phyloP scores from a whole-genome alignment of 2,797 vertebrate species.

The Pampus argenteus region DNA sequence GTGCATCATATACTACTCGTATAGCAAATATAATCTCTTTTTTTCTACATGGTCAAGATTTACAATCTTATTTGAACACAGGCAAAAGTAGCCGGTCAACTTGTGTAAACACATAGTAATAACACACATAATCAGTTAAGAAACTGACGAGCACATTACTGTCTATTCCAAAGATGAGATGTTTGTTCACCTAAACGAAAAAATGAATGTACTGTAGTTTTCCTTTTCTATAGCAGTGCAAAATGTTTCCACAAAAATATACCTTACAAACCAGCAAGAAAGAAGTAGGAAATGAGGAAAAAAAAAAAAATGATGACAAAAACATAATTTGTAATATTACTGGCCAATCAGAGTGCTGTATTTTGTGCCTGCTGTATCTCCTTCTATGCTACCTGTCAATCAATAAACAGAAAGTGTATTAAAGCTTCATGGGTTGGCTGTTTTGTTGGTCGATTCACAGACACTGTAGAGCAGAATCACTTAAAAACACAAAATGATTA shows the following conservation, averaged over 20 bases:
- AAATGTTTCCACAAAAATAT: slow-evolving; percentile 54
- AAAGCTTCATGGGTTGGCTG: slow-evolving; percentile 7
- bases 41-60: slow-evolving; percentile 73
- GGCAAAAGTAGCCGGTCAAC: slow-evolving; percentile 17
- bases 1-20: slow-evolving; percentile 52
- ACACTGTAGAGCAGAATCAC: slow-evolving; percentile 1
- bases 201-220: slow-evolving; percentile 63
- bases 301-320: slow-evolving; percentile 6
- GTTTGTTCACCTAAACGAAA: slow-evolving; percentile 42
- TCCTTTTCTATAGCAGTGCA: slow-evolving; percentile 61
- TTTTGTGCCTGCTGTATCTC: slow-evolving; percentile 81
- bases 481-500: neutral
- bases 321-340: slow-evolving; percentile 68
- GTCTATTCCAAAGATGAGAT: slow-evolving; percentile 69
- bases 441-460: neutral
- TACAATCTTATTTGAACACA: slow-evolving; percentile 48
- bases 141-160: slow-evolving; percentile 26
- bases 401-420: slow-evolving; percentile 78
- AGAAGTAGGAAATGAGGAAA: slow-evolving; percentile 26
- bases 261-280: slow-evolving; percentile 68
- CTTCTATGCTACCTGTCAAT: slow-evolving; percentile 76
- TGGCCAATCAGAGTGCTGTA: slow-evolving; percentile 78
- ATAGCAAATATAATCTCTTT: slow-evolving; percentile 54
- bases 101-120: slow-evolving; percentile 41
- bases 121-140: slow-evolving; percentile 27